These are phyloP conservation scores for Uria aalge DNA, from an alignment of 2,113 vertebrate species.

Conservation along the genomic window DNA sequence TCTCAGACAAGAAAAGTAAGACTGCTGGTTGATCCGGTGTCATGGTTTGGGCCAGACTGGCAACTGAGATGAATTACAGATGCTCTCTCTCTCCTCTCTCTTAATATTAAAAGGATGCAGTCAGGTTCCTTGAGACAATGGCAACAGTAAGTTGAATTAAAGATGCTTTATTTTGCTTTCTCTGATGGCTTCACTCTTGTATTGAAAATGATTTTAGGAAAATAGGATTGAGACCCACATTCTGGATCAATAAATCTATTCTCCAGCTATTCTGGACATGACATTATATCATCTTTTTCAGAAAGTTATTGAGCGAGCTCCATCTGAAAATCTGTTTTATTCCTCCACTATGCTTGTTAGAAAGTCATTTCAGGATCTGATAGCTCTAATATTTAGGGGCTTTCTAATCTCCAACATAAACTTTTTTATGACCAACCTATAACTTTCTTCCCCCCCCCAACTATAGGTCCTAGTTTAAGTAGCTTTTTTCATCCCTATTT, in stretches of 20 bases:
- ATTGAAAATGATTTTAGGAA: not conserved
- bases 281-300: not conserved
- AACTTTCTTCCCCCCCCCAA: not conserved
- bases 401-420: not conserved
- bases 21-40: not conserved
- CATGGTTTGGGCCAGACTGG: not conserved
- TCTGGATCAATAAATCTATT: constrained; percentile 5
- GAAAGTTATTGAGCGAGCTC: not conserved
- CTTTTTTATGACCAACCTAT: not conserved
- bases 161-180: constrained; percentile 1
- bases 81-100: not conserved
- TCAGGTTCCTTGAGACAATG: not conserved
- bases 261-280: not conserved
- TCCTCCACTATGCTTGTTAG: not conserved
- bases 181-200: not conserved
- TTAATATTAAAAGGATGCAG: not conserved
- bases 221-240: not conserved
- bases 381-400: not conserved
- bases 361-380: not conserved
- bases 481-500: not conserved
- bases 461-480: not conserved
- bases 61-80: not conserved
- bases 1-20: not conserved
- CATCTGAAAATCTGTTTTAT: not conserved
- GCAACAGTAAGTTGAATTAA: not conserved